A percentile compares a stretch with the other conserved stretches of the same genome.
phyloP scores from a whole-genome alignment of 1,140 invertebrate genomes.

The Drosophila lacertosa region DNA sequence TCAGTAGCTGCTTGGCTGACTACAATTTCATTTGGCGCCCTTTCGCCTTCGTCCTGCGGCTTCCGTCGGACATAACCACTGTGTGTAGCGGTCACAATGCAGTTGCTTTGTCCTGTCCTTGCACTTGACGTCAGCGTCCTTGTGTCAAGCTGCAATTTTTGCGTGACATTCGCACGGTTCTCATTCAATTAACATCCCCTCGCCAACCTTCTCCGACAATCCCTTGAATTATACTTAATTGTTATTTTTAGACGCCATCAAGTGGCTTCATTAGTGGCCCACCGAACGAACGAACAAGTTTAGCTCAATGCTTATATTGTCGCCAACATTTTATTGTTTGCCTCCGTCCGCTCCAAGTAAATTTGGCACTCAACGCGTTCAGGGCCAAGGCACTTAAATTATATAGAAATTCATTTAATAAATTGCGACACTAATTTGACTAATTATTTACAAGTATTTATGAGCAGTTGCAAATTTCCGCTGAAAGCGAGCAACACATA shows the following conservation, averaged over 20 bases:
- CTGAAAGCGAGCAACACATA: slow-evolving; percentile 22
- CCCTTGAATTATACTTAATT: slow-evolving; percentile 36
- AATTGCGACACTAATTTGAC: slow-evolving; percentile 74
- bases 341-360: neutral
- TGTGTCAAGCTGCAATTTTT: slow-evolving; percentile 32
- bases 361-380: slow-evolving; percentile 2
- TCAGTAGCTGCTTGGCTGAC: slow-evolving; percentile 41
- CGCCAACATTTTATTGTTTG: slow-evolving; percentile 10
- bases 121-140: slow-evolving; percentile 11
- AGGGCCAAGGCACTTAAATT: slow-evolving; percentile 42
- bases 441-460: slow-evolving; percentile 77
- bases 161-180: slow-evolving; percentile 29
- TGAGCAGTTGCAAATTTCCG: slow-evolving; percentile 59
- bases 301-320: neutral
- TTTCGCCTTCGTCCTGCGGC: neutral
- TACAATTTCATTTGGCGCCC: slow-evolving; percentile 48
- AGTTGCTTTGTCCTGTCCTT: slow-evolving; percentile 22
- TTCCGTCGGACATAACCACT: slow-evolving; percentile 18
- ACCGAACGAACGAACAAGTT: slow-evolving; percentile 3
- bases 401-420: slow-evolving; percentile 71
- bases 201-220: neutral
- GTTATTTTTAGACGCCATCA: slow-evolving; percentile 35
- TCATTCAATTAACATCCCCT: slow-evolving; percentile 30
- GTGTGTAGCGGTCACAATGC: slow-evolving; percentile 13
- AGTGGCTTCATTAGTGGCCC: slow-evolving; percentile 39